phyloP scores from a whole-genome alignment of 1,140 invertebrate genomes.

The Lysiphlebus fabarum region DNA sequence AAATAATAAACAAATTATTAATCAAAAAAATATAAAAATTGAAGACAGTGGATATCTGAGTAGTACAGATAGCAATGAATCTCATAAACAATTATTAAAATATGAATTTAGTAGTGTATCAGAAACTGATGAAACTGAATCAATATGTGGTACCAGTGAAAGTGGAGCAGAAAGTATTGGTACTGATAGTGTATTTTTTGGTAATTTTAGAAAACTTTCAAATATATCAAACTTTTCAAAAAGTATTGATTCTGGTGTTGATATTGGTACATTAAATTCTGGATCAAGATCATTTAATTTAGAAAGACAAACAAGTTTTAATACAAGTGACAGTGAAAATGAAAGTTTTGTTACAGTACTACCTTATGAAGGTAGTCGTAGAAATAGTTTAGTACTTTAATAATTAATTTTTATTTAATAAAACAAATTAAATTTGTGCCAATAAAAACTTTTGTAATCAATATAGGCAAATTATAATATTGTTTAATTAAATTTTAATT shows the following conservation, averaged over 20 bases:
- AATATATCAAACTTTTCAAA: conserved; percentile 56
- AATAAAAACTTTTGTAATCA: background rate
- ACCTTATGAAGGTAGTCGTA: conserved; percentile 29
- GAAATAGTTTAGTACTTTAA: conserved; percentile 25
- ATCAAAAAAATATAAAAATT: conserved; percentile 28
- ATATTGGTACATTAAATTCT: conserved; percentile 28
- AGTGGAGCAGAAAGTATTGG: conserved; percentile 80
- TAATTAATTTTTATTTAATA: background rate
- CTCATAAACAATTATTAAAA: conserved; percentile 39
- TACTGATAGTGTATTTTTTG: conserved; percentile 78
- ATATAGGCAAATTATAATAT: background rate
- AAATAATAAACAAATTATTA: background rate
- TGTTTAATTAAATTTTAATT: conserved; percentile 7
- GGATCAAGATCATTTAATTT: conserved; percentile 24
- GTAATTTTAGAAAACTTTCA: conserved; percentile 43
- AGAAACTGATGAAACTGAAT: conserved; percentile 71
- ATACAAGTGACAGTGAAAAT: conserved; percentile 52
- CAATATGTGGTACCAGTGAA: conserved; percentile 70
- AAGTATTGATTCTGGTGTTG: conserved; percentile 41
- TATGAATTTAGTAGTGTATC: conserved; percentile 53
- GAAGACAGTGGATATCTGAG: conserved; percentile 68
- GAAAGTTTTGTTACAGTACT: conserved; percentile 56
- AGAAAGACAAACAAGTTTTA: conserved; percentile 34
- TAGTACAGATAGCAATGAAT: conserved; percentile 68
- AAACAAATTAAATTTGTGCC: conserved; percentile 8